Percentiles rank a stretch among this genome's conserved stretches.
These are phyloP conservation scores for Calliphora vomitoria DNA, from an alignment of 2,888 invertebrate genomes.

Conservation along the genomic window DNA sequence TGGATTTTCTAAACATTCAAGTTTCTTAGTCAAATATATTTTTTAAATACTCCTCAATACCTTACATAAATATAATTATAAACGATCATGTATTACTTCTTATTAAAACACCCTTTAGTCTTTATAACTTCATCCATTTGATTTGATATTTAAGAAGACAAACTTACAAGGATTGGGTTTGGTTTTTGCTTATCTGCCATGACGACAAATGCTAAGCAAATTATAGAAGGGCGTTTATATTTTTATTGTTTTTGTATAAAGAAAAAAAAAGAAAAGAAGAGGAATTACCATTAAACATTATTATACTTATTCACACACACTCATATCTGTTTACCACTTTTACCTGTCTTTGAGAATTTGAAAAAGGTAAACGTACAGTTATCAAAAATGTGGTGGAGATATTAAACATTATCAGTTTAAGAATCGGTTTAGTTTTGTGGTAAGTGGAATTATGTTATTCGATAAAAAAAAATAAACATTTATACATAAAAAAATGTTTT, in stretches of 20 bases:
- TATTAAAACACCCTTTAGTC: background rate
- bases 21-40: too few species aligned
- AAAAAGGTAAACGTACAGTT: background rate
- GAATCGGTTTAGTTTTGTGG: background rate
- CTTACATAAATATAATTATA: background rate
- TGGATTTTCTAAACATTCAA: too few species aligned
- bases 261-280: background rate
- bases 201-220: constrained; percentile 59
- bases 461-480: background rate
- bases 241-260: constrained; percentile 21
- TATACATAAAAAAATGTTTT: too few species aligned
- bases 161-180: constrained; percentile 67
- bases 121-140: constrained; percentile 2
- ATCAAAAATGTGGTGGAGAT: background rate
- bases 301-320: background rate
- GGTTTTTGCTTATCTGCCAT: constrained; percentile 53
- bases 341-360: background rate
- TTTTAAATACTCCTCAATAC: too few species aligned
- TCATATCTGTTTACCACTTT: background rate
- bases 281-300: background rate
- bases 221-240: constrained; percentile 65
- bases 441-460: background rate
- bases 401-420: background rate
- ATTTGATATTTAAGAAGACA: constrained; percentile 4
- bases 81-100: too few species aligned